Conservation (phyloP, 1,140 invertebrate genomes). For the Conopomorpha cramerella region DNA sequence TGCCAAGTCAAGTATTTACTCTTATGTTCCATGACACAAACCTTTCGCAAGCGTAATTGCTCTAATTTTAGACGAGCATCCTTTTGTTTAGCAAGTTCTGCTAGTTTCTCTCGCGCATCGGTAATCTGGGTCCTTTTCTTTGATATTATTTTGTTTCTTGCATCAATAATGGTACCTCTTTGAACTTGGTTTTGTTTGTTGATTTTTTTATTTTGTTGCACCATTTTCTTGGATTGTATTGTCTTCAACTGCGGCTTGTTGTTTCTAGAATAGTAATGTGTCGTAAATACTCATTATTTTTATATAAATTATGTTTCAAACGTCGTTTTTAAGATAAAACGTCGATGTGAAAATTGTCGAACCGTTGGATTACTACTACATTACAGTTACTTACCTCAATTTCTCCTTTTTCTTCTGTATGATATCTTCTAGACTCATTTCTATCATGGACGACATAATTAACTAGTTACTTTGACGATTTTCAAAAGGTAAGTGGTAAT, state of each 20-base stretch:
- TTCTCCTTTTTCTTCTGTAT: constrained; percentile 36
- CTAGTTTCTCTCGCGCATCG: constrained; percentile 71
- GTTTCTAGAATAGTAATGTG: neutral
- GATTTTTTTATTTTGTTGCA: constrained; percentile 10
- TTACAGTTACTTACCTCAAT: constrained; percentile 17
- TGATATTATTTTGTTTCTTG: constrained; percentile 70
- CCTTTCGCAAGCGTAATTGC: too few species aligned
- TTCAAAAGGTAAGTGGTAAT: neutral
- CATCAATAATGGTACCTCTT: constrained; percentile 53
- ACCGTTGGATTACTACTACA: too few species aligned
- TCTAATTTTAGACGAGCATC: constrained; percentile 69
- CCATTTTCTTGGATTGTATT: constrained; percentile 2
- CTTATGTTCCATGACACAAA: too few species aligned
- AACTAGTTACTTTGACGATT: constrained; percentile 3
- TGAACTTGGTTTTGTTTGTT: constrained; percentile 12
- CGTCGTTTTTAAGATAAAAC: too few species aligned
- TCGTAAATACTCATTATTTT: neutral
- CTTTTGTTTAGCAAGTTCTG: constrained; percentile 67
- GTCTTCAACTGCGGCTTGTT: neutral
- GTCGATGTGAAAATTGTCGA: too few species aligned
- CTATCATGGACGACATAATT: constrained; percentile 31
- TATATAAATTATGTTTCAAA: too few species aligned
- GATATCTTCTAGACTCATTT: constrained; percentile 52
- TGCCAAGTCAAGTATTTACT: too few species aligned
- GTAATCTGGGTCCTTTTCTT: constrained; percentile 68